Base-by-base conservation (phyloP, 2,113 vertebrate species). In the Syngnathus floridae region DNA sequence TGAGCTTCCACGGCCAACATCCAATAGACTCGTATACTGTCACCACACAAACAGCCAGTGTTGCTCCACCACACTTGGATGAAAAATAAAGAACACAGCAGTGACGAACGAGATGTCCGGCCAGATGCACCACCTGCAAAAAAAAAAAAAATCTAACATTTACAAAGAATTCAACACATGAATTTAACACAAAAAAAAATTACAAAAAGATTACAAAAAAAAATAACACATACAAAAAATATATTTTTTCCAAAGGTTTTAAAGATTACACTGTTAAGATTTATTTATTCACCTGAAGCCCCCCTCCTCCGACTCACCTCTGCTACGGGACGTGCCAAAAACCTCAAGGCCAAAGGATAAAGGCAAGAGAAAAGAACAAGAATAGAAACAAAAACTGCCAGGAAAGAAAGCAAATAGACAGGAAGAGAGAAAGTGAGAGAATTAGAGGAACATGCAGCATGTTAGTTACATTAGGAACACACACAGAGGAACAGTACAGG, bases 291-390 rank as follows among this genome's bases (percentile, higher is more conserved):
- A 31, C 52, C 54, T 26, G 7, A 9, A 49, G 7, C 7, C 19
- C 46, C 55, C 8, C 51, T n/a, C 8, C 37, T 17, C 45, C 59
- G 68, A 88, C 97, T 99, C 93, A 99, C 97, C 97, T 96, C 88
- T 73, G 81, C 85, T 90, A 90, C 70, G 65, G 93, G 91, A 93
- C 91, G 91, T 90, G 91, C 90, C 92, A 87, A 78, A 92, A 90
- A 93, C 93, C 92, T 98, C 95, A 99, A 95, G 97, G 96, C 97
- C 97, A 99, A 92, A 98, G 94, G 93, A 99, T 99, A 91, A 98
- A 98, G 91, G 96, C 96, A 90, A 98, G 95, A 93, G 96, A 98
- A 92, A 98, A 99, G 92, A 98, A 99, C 90, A 98, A 92, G 93
- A 98, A 98, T 59, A 99, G 93, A 92, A 98, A 98, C 62, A 98